Conservation (phyloP, 2,888 invertebrate species). For the Heteromyza rotundicornis region DNA sequence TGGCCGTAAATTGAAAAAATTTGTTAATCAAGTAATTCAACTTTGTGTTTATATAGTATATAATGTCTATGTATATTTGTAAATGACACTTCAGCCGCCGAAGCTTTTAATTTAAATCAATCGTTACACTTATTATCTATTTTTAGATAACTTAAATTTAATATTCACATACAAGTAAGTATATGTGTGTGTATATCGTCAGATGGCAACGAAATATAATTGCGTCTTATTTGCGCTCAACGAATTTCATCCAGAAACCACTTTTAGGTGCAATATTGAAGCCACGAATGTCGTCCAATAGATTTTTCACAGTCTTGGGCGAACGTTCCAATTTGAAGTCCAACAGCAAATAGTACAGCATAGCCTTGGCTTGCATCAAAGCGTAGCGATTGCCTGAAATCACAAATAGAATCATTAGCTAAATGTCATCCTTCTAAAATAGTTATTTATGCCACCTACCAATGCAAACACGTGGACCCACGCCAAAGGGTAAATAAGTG, state of each 20-base stretch:
- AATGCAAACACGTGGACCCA: conserved; percentile 69
- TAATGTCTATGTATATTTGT: too few species aligned
- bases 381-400: conserved; percentile 46
- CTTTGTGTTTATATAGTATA: too few species aligned
- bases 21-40: too few species aligned
- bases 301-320: conserved; percentile 39
- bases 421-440: neutral
- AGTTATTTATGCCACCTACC: conserved; percentile 62
- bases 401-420: too few species aligned
- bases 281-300: conserved; percentile 37
- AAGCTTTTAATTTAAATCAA: too few species aligned
- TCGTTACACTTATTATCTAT: too few species aligned
- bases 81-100: too few species aligned
- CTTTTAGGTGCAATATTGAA: conserved; percentile 39
- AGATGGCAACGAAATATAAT: too few species aligned
- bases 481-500: conserved; percentile 66
- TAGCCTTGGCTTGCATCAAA: conserved; percentile 47
- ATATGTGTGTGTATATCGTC: too few species aligned
- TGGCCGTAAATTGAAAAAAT: too few species aligned
- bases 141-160: too few species aligned
- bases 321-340: conserved; percentile 44
- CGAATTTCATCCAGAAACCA: conserved; percentile 49
- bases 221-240: conserved; percentile 37
- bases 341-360: conserved; percentile 44
- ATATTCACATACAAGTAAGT: too few species aligned